Evolutionary conservation across 2,888 invertebrate species (phyloP).

Genomic region (Lochmaea crataegi): DNA sequence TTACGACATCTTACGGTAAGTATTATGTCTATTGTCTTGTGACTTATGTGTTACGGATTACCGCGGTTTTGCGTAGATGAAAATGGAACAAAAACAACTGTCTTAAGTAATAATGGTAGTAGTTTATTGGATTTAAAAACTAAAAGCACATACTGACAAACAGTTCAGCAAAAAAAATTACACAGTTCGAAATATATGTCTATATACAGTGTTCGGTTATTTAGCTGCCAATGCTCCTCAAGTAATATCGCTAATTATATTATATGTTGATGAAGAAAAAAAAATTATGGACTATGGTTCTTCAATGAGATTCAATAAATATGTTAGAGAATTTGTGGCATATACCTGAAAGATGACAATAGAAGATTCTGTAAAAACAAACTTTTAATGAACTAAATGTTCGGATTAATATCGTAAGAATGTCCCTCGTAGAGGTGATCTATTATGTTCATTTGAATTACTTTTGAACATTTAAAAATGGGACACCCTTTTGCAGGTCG

Average conservation of each 20-base stretch:
- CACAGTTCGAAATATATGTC: slow-evolving; percentile 43
- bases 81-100: not conserved
- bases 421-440: too few relatives aligned
- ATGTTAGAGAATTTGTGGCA: not conserved
- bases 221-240: slow-evolving; percentile 47
- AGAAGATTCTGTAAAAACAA: too few relatives aligned
- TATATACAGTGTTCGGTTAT: slow-evolving; percentile 52
- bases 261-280: not conserved
- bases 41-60: too few relatives aligned
- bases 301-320: not conserved
- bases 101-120: slow-evolving; percentile 48
- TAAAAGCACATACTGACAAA: slow-evolving; percentile 60
- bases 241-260: slow-evolving; percentile 18
- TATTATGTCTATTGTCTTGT: too few relatives aligned
- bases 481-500: too few relatives aligned
- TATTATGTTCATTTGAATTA: too few relatives aligned
- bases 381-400: too few relatives aligned
- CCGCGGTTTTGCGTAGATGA: not conserved
- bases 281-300: not conserved
- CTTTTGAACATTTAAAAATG: too few relatives aligned
- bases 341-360: not conserved
- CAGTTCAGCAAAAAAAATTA: slow-evolving; percentile 54
- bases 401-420: too few relatives aligned
- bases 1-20: too few relatives aligned
- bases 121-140: slow-evolving; percentile 59